Percentiles rank a stretch among this genome's conserved stretches.
phyloP scores from a whole-genome alignment of 2,797 vertebrate species.

The Margarornis squamiger region DNA sequence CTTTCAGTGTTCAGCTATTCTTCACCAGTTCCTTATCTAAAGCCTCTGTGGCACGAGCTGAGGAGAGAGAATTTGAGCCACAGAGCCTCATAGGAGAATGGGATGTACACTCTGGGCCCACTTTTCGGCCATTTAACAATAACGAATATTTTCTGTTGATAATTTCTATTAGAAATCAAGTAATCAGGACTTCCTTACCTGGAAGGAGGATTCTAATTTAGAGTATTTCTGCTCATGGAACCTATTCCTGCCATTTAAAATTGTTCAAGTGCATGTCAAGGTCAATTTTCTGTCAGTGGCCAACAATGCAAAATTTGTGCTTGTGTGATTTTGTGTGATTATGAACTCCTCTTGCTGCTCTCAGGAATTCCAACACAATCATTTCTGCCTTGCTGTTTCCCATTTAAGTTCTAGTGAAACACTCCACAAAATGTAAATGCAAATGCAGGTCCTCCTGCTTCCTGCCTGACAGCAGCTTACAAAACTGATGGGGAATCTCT shows the following conservation, averaged over 20 bases:
- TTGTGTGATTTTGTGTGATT: background rate
- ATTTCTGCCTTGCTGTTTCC: background rate
- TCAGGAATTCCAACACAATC: background rate
- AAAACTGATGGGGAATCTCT: background rate
- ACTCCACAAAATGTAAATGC: background rate
- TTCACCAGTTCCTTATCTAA: constrained; percentile 17
- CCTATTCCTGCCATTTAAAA: background rate
- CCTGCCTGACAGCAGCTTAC: background rate
- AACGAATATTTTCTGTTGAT: background rate
- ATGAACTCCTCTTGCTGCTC: background rate
- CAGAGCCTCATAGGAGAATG: background rate
- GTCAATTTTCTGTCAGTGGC: background rate
- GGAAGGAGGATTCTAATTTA: background rate
- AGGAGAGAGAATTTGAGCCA: background rate
- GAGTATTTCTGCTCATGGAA: background rate
- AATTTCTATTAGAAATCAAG: background rate
- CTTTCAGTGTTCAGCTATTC: constrained; percentile 2
- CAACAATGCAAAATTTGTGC: background rate
- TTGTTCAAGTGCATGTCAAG: background rate
- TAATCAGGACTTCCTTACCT: background rate
- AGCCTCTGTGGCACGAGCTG: background rate
- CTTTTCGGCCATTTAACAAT: background rate
- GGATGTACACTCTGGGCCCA: background rate
- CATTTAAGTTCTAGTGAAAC: background rate
- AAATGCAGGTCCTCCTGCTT: background rate